Conservation (phyloP, 2,113 vertebrate genomes). For the Cyanoderma ruficeps region DNA sequence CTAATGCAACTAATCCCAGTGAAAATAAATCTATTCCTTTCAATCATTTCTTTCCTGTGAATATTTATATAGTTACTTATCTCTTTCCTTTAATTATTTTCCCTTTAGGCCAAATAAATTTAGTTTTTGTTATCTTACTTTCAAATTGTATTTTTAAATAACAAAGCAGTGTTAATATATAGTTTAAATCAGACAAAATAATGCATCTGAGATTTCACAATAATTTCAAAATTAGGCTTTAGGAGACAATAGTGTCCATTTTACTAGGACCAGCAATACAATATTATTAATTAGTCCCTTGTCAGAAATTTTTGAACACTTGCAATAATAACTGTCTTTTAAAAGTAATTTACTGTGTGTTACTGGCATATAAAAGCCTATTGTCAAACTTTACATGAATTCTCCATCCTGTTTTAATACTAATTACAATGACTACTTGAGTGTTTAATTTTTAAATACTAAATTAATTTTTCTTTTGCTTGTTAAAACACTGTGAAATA, state of each 20-base stretch:
- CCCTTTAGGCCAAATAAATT: neutral
- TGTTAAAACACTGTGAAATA: constrained; percentile 9
- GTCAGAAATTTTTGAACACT: neutral
- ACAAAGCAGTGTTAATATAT: neutral
- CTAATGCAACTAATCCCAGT: neutral
- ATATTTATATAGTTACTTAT: neutral
- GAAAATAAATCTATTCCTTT: constrained; percentile 6
- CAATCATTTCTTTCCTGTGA: neutral
- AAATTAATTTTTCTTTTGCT: neutral
- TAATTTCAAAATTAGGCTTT: neutral
- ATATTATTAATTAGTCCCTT: neutral
- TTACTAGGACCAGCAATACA: neutral
- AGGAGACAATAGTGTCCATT: neutral
- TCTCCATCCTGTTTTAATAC: constrained; percentile 2
- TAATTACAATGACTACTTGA: neutral
- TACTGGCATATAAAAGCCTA: neutral
- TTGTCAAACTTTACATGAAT: neutral
- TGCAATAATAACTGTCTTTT: constrained; percentile 6
- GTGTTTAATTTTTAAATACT: constrained; percentile 13
- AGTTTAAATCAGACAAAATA: neutral
- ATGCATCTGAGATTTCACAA: neutral
- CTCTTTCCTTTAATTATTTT: constrained; percentile 7
- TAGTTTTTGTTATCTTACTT: constrained; percentile 21
- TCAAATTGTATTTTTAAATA: constrained; percentile 8
- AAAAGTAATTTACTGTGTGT: neutral